A percentile compares a stretch with the other conserved stretches of the same genome.
These are phyloP conservation scores for Rousettus leschenaultii DNA, from an alignment of 2,113 vertebrate genomes.

Conservation along the genomic window DNA sequence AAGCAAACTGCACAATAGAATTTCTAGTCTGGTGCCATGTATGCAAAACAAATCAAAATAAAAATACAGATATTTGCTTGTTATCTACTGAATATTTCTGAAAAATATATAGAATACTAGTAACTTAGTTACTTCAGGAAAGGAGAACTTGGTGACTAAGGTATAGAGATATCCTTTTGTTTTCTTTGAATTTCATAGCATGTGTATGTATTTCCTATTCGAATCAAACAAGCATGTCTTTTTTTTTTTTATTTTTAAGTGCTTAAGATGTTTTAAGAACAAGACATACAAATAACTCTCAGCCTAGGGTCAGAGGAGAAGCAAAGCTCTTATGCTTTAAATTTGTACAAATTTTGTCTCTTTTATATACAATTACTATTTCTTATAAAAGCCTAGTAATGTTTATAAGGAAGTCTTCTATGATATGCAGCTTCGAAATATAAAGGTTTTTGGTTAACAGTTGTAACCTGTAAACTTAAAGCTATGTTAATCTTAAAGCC, in stretches of 20 bases:
- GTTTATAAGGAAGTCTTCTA: not conserved
- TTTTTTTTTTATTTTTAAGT: not conserved
- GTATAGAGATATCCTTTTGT: not conserved
- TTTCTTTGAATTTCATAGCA: not conserved
- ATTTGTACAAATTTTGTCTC: not conserved
- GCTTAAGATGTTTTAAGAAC: not conserved
- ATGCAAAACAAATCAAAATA: not conserved
- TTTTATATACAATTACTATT: not conserved
- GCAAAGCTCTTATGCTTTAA: not conserved
- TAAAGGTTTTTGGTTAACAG: not conserved
- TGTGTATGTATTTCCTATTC: not conserved
- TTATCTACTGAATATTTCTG: not conserved
- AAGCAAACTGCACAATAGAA: not conserved
- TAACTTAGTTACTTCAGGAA: not conserved
- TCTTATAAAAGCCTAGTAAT: not conserved
- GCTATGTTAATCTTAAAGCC: not conserved
- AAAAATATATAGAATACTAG: not conserved
- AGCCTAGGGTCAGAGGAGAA: not conserved
- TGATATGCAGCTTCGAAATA: not conserved
- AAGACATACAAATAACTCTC: not conserved
- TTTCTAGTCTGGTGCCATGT: not conserved
- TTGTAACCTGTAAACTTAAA: not conserved
- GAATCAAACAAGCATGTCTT: not conserved
- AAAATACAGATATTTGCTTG: not conserved
- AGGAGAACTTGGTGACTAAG: not conserved